Percentiles rank a stretch among this genome's conserved stretches.
Evolutionary conservation across 2,888 invertebrate genomes (phyloP).

Genomic region (Stratiomys singularior): DNA sequence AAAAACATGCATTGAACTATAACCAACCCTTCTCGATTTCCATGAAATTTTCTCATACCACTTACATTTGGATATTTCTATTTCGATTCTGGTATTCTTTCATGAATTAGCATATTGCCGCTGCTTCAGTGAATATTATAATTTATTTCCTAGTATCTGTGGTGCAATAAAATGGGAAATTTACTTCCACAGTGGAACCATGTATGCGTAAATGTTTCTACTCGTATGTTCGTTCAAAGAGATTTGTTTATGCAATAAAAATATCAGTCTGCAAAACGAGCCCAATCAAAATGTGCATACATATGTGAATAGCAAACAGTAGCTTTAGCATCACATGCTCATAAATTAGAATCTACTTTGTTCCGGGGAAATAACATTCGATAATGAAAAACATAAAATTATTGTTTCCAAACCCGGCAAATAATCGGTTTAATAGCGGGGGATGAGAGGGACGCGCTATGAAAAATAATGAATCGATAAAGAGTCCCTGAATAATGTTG

Average conservation of each 20-base stretch:
- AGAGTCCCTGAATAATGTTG: no score
- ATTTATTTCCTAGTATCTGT: neutral
- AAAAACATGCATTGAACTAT: no score
- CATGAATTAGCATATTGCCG: no score
- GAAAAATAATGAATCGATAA: no score
- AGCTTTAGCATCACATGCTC: neutral
- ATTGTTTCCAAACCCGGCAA: slow-evolving; percentile 17
- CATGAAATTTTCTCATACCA: no score
- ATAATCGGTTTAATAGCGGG: no score
- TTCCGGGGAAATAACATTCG: slow-evolving; percentile 15
- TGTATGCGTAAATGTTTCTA: no score
- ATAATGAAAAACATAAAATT: slow-evolving; percentile 33
- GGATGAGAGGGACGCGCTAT: no score
- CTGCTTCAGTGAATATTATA: no score
- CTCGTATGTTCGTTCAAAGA: neutral
- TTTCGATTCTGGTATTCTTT: no score
- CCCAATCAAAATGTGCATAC: slow-evolving; percentile 36
- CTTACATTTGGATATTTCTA: no score
- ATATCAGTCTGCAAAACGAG: slow-evolving; percentile 16
- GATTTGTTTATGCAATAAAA: slow-evolving; percentile 3
- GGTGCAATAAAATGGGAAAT: slow-evolving; percentile 20
- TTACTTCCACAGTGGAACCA: neutral
- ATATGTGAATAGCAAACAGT: slow-evolving; percentile 17
- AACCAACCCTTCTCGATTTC: no score
- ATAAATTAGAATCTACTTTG: slow-evolving; percentile 22